Evolutionary conservation across 2,888 invertebrate genomes (phyloP), one percentile per base, ranked within the genome.

Genomic region (Sialis fuliginosa): DNA sequence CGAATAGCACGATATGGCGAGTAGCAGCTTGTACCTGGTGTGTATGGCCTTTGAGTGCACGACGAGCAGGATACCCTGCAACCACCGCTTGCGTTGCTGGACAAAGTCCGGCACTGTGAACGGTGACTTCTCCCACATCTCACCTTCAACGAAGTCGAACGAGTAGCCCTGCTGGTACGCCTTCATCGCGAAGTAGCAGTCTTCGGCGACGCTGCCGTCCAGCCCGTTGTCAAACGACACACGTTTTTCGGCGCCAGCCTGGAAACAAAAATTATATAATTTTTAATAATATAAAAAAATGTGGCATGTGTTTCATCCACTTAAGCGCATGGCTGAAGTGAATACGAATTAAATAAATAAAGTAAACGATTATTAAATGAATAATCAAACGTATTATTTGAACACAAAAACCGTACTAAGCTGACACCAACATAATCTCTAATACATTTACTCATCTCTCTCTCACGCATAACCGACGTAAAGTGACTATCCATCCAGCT

Each of bases 91-190:
- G 49, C 96, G 74, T 61, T 96, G 96, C 63, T 95, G 93, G 54
- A 96, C 77, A 59, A 96, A 92, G 64, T 96, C 96, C 77, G 85
- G 82, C 33, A 96, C 67, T 2, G 90, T 89, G 63, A 96, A 96
- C 4, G 96, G 95, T 6, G 91, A 91, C 62, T 96, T 95, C 63
- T 96, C 96, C 84, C 93, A 93, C 95, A 96, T 95, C 69, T 96
- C 96, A 44, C 96, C 95, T 63, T 96, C 95, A 53, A 96, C 81
- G 66, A 95, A 96, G 62, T 91, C 88, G 65, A 96, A 96, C 13
- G 83, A 75, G 62, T 86, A 95, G 31, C 93, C 95, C 63, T 88
- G 78, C 51, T 79, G 77, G 64, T 82, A 90, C 4, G 95, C 95
- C 53, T 88, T 81, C 92, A 96, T 95, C 13, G 92, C 91, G 66